Evolutionary conservation across 2,113 vertebrate species (phyloP), one percentile per base, ranked within the genome.

Genomic region (Colistium nudipinnis): DNA sequence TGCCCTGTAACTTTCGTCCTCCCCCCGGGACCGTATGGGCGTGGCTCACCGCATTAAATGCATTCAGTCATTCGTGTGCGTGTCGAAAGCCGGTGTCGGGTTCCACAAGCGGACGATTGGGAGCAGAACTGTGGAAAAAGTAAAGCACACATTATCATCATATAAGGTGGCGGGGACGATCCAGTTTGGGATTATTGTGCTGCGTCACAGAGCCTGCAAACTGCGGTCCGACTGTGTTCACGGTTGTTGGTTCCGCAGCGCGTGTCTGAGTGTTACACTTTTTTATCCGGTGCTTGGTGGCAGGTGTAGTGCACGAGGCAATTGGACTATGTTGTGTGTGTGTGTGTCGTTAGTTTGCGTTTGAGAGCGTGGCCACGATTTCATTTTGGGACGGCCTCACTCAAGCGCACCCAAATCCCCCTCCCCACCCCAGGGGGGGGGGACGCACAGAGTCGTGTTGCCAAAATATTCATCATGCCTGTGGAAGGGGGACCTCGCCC

Each of bases 381-480:
- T 67, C 22, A 63, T 45, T 52, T 33, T 36, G 69, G 59, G 48
- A 64, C 73, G 49, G 72, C 64, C 67, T 82, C 57, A 71, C 65
- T 82, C 27, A 31, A 48, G 28, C 57, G 78, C 7, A 7, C 44
- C 74, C n/a, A n/a, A n/a, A n/a, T 70, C 59, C 0, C n/a, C n/a
- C n/a, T n/a, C n/a, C n/a, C n/a, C n/a, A n/a, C n/a, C n/a, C n/a
- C n/a, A n/a, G n/a, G n/a, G n/a, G n/a, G n/a, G n/a, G 19, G 81
- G 83, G 68, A 78, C 39, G 13, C 22, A 17, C 54, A 41, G 30
- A n/a, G 63, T 49, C 13, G 7, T 13, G 48, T 51, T 83, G 81
- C 89, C 87, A 89, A 76, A 87, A 77, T 54, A 54, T 87, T 89
- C 80, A 78, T 90, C 83, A 81, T 81, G 76, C 78, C 33, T 76